Conservation (phyloP, 2,113 vertebrate species). For the Eretmochelys imbricata region DNA sequence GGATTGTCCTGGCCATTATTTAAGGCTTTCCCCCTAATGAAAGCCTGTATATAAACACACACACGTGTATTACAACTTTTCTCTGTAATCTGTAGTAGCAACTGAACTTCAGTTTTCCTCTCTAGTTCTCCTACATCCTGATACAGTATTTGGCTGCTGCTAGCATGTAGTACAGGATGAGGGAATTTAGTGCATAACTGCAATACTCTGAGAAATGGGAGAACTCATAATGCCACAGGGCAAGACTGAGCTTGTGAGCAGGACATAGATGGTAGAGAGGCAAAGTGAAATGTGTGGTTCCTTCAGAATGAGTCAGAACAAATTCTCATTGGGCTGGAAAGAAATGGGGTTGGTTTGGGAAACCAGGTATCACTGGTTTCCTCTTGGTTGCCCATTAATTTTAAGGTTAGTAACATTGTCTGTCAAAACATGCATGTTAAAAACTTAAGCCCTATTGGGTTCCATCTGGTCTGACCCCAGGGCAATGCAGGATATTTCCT, state of each 20-base stretch:
- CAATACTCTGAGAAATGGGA: background rate
- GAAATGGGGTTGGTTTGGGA: background rate
- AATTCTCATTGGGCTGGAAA: background rate
- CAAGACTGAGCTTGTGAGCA: background rate
- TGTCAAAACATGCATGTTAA: background rate
- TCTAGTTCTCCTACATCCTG: background rate
- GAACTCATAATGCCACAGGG: fast-evolving
- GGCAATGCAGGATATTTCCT: background rate
- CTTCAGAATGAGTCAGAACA: background rate
- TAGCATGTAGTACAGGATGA: no score
- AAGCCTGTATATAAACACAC: background rate
- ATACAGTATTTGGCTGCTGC: background rate
- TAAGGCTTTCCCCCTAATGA: background rate
- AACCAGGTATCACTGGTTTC: background rate
- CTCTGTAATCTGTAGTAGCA: background rate
- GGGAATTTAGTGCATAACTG: background rate
- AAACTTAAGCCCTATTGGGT: background rate
- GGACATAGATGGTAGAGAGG: background rate
- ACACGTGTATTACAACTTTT: background rate
- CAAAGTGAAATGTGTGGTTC: background rate
- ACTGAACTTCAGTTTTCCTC: background rate
- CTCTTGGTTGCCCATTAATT: fast-evolving
- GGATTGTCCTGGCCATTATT: background rate
- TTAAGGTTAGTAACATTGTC: background rate
- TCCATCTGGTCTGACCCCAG: background rate